Evolutionary conservation across 2,888 invertebrate genomes (phyloP), one percentile per base, ranked within the genome.

Genomic region (Rhingia campestris): DNA sequence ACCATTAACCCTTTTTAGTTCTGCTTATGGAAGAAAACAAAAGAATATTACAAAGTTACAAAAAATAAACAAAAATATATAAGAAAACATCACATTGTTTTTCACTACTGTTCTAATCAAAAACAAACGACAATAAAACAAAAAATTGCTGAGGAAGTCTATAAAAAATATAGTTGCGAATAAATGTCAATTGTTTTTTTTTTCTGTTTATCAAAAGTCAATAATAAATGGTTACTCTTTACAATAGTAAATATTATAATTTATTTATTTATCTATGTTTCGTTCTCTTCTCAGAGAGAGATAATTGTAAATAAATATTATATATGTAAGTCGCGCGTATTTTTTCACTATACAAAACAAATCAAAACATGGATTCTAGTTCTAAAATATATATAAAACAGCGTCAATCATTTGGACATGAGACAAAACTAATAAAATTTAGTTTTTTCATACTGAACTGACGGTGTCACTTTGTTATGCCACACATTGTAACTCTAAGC

Each of bases 301-400:
- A 84, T 80, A 80, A 84, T 79, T 70, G 74, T 74, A 84, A 84
- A 84, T 84, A 84, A 84, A 84, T 84, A 84, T 74, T 84, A 37
- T 37, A 56, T 37, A 76, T 74, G 74, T 81, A 74, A 79, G 73
- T 79, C 74, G 67, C 77, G 77, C 49, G 51, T 10, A n/a, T 54
- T 9, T 43, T 43, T 77, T 73, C 64, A 59, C 70, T 76, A 56
- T 77, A 82, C 66, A 82, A 22, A 81, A 77, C 56, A 63, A 81
- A 77, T 67, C 61, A 35, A 77, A 76, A 82, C 59, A 81, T 76
- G 64, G 66, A 76, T 64, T 76, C 47, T 81, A 70, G 70, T 64
- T 63, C 41, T 76, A 81, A 47, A 39, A 63, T 39, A 30, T 64
- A 66, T 61, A 64, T 59, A 53, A 63, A 63, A 67, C 56, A 73